phyloP scores from a whole-genome alignment of 2,888 invertebrate genomes.

The Strigamia transsilvanica region DNA sequence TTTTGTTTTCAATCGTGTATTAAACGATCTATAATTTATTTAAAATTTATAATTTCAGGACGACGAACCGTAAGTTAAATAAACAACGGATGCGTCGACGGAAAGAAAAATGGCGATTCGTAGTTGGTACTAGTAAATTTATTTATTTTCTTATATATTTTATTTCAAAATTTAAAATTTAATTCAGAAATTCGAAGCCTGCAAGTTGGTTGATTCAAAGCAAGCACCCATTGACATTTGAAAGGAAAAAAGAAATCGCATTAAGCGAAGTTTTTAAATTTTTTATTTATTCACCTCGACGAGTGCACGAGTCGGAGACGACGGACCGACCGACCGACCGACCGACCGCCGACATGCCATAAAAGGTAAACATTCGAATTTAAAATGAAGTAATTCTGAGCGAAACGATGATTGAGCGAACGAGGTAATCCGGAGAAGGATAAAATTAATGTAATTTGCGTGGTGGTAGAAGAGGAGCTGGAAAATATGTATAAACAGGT shows the following conservation, averaged over 20 bases:
- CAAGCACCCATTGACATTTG: not conserved
- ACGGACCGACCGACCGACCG: too few species aligned
- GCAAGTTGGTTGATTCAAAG: not conserved
- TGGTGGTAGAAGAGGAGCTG: not conserved
- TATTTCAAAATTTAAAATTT: not conserved
- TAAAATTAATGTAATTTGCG: constrained; percentile 20
- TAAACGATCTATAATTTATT: too few species aligned
- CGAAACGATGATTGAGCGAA: constrained; percentile 17
- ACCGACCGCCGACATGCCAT: not conserved
- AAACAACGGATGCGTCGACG: too few species aligned
- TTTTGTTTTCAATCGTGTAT: too few species aligned
- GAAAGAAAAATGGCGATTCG: too few species aligned
- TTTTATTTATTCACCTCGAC: not conserved
- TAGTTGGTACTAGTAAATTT: too few species aligned
- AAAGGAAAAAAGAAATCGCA: not conserved
- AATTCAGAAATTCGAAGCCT: not conserved
- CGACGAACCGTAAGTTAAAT: too few species aligned
- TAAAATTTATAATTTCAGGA: too few species aligned
- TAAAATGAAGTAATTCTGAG: not conserved
- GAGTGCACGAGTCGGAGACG: not conserved
- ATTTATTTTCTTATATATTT: too few species aligned
- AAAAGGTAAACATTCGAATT: not conserved
- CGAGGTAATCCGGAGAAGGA: not conserved
- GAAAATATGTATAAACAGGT: constrained; percentile 37
- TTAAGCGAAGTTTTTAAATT: not conserved